Conservation (phyloP, 2,888 invertebrate genomes). For the Eucera pruinosa region DNA sequence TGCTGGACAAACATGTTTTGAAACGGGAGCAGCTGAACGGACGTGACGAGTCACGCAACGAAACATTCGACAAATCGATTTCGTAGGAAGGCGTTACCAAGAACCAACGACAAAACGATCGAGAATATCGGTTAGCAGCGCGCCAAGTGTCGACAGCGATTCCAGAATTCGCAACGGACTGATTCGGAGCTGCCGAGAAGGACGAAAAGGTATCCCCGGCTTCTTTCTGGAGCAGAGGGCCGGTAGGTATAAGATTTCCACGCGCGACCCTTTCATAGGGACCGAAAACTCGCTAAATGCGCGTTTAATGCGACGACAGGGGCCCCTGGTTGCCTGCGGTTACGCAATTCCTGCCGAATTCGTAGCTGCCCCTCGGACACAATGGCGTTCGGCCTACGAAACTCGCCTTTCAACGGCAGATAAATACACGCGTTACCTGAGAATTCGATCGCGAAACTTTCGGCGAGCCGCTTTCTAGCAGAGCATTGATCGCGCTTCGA, state of each 20-base stretch:
- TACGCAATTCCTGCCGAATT: conserved; percentile 65
- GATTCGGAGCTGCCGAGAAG: conserved; percentile 15
- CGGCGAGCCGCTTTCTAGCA: background rate
- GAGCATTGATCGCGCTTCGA: background rate
- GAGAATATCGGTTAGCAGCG: conserved; percentile 47
- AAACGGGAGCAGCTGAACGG: conserved; percentile 74
- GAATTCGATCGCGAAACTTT: background rate
- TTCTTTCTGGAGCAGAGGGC: conserved; percentile 27
- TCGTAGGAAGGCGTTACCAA: no score
- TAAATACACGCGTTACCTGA: conserved; percentile 10
- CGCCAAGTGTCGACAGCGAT: conserved; percentile 67
- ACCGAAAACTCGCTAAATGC: conserved; percentile 76
- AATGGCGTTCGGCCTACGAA: conserved; percentile 15
- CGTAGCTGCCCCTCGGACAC: conserved; percentile 16
- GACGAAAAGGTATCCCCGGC: conserved; percentile 10
- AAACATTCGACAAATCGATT: conserved; percentile 59
- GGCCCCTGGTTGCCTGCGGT: conserved; percentile 68
- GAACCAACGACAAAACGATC: conserved; percentile 47
- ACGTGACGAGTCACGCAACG: conserved; percentile 72
- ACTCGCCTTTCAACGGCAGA: background rate
- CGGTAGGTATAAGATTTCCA: conserved; percentile 70
- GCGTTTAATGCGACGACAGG: conserved; percentile 73
- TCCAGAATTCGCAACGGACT: conserved; percentile 69
- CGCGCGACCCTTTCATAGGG: conserved; percentile 65
- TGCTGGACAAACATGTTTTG: conserved; percentile 27